A percentile compares a stretch with the other conserved stretches of the same genome.
Evolutionary conservation across 1,140 invertebrate genomes (phyloP).

Genomic region (Phocides pigmalion): DNA sequence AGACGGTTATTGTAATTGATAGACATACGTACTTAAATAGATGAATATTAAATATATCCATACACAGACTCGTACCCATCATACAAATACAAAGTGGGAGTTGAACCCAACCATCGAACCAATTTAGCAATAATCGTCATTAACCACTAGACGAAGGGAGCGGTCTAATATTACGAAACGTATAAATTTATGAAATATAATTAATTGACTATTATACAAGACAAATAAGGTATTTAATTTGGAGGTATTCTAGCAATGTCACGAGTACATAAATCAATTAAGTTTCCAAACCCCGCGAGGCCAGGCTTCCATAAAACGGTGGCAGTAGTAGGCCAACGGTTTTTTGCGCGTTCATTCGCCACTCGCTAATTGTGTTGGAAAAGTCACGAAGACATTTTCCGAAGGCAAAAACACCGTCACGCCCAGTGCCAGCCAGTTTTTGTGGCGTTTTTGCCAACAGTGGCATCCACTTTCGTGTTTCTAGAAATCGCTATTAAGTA

Average conservation of each 20-base stretch:
- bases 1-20: too few relatives aligned
- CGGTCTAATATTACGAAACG: too few relatives aligned
- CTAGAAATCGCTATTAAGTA: constrained; percentile 20
- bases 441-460: constrained; percentile 20
- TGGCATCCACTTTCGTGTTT: constrained; percentile 31
- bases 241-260: neutral
- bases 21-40: too few relatives aligned
- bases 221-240: neutral
- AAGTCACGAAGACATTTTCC: constrained; percentile 35
- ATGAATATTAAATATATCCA: too few relatives aligned
- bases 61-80: too few relatives aligned
- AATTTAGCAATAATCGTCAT: too few relatives aligned
- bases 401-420: constrained; percentile 33
- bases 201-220: too few relatives aligned
- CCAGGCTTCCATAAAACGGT: neutral
- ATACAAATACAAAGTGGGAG: too few relatives aligned
- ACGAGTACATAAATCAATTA: neutral
- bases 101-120: too few relatives aligned
- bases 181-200: too few relatives aligned
- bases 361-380: constrained; percentile 29
- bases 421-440: constrained; percentile 31
- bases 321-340: constrained; percentile 20
- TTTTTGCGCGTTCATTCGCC: constrained; percentile 21
- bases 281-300: neutral
- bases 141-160: too few relatives aligned